phyloP scores from a whole-genome alignment of 2,888 invertebrate genomes.

The Stegana nigrithorax region DNA sequence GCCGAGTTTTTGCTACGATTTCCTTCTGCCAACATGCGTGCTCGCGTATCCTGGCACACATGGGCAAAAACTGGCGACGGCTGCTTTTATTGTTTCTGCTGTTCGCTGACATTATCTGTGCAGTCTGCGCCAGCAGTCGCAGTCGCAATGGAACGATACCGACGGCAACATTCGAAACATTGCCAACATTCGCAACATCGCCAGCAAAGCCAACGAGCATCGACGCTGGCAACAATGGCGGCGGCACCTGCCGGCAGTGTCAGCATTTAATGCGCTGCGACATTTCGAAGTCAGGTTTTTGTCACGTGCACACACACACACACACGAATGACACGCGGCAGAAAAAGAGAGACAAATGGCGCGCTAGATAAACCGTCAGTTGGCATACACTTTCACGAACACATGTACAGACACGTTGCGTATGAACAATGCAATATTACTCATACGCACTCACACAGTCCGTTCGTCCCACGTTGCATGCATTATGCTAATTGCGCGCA shows the following conservation, averaged over 20 bases:
- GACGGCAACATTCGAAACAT: no score
- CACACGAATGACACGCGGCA: neutral
- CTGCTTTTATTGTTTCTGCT: constrained; percentile 58
- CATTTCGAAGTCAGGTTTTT: constrained; percentile 17
- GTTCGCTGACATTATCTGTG: constrained; percentile 55
- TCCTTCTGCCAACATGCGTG: constrained; percentile 20
- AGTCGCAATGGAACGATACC: neutral
- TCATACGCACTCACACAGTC: no score
- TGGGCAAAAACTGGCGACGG: constrained; percentile 49
- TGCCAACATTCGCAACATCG: no score
- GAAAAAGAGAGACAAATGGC: no score
- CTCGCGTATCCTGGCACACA: constrained; percentile 17
- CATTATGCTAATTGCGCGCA: constrained; percentile 46
- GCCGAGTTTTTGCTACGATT: no score
- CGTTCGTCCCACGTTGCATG: constrained; percentile 29
- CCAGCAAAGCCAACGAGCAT: no score
- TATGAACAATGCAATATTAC: constrained; percentile 40
- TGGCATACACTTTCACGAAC: neutral
- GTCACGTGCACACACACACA: no score
- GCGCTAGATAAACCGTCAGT: neutral
- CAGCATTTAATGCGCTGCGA: constrained; percentile 46
- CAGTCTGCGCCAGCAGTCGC: neutral
- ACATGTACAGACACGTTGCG: constrained; percentile 24
- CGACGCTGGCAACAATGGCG: no score
- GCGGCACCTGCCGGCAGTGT: constrained; percentile 48